Evolutionary conservation across 2,797 vertebrate genomes (phyloP), one percentile per base, ranked within the genome.

Genomic region (Anguilla megastoma): DNA sequence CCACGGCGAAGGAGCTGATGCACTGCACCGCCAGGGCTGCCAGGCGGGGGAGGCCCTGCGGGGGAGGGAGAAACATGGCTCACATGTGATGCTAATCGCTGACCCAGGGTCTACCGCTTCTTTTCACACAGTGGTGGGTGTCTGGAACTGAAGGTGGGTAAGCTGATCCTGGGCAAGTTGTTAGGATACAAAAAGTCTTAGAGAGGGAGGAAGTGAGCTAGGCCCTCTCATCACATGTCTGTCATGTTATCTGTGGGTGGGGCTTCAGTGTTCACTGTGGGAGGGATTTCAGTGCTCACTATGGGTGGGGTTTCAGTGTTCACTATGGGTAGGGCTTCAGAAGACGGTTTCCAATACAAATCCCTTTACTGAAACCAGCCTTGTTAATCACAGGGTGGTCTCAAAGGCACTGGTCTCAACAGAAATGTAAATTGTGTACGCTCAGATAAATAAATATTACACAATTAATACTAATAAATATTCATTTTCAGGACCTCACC

Each of bases 1-100:
- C 98, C 87, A 99, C 95, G 0, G 99, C 98, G 88, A 99, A 99
- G 90, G 98, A 99, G 93, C 98, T 98, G 88, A 99, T 94, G 21
- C 99, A 99, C 91, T 98, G 97, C 21, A 99, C 98, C 3, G 96
- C 97, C 91, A 99, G 91, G 9, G 97, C 89, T 0, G 97, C 97
- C 5, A 98, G 96, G 84, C 97, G 97, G 24, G 98, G 97, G 90
- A 99, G 97, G 89, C 94, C 96, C 99, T 99, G 92, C 50, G 87
- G 74, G 45, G 86, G 7, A 4, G 0, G 0, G 10, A 71, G n/a
- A 56, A 24, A 82, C 18, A 12, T 10, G 79, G 3, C 74, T 79
- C 33, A 50, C 2, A 41, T 0, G 27, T 6, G 21, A 79, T 33
- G 33, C 9, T 71, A 33, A 30, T 30, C 30, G 4, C 69, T 74